Percentiles rank a stretch among this genome's conserved stretches.
Evolutionary conservation across 2,888 invertebrate species (phyloP).

Genomic region (Nymphalis polychloros): DNA sequence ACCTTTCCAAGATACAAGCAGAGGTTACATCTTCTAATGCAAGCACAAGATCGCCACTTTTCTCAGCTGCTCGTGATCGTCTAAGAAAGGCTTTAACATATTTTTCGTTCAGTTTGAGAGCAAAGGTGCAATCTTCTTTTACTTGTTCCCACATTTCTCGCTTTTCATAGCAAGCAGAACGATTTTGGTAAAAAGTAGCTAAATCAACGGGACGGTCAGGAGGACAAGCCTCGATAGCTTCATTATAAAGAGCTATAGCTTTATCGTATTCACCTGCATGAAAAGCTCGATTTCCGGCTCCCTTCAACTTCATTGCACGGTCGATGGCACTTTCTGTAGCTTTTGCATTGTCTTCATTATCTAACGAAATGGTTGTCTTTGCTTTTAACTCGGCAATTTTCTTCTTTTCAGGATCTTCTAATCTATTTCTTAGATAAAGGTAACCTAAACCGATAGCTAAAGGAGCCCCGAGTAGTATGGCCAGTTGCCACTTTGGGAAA

Average conservation of each 20-base stretch:
- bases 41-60: conserved; percentile 88
- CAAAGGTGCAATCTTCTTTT: conserved; percentile 92
- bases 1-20: conserved; percentile 94
- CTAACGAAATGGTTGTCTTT: conserved; percentile 83
- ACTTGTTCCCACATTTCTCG: conserved; percentile 92
- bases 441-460: conserved; percentile 91
- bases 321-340: conserved; percentile 83
- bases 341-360: conserved; percentile 77
- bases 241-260: conserved; percentile 93
- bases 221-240: conserved; percentile 95
- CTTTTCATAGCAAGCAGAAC: conserved; percentile 97
- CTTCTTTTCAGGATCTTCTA: conserved; percentile 78
- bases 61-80: conserved; percentile 91
- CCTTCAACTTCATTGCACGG: conserved; percentile 90
- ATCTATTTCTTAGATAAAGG: conserved; percentile 86
- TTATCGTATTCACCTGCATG: conserved; percentile 93
- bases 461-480: conserved; percentile 91
- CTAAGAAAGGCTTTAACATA: conserved; percentile 94
- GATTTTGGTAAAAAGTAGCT: conserved; percentile 96
- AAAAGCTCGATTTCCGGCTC: conserved; percentile 93
- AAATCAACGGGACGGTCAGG: conserved; percentile 86
- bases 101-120: conserved; percentile 90
- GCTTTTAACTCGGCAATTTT: conserved; percentile 76
- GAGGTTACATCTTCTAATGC: conserved; percentile 96
- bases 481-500: conserved; percentile 93